These are phyloP conservation scores for Phallusia fumigata DNA, from an alignment of 23 tunicate species.

Conservation along the genomic window DNA sequence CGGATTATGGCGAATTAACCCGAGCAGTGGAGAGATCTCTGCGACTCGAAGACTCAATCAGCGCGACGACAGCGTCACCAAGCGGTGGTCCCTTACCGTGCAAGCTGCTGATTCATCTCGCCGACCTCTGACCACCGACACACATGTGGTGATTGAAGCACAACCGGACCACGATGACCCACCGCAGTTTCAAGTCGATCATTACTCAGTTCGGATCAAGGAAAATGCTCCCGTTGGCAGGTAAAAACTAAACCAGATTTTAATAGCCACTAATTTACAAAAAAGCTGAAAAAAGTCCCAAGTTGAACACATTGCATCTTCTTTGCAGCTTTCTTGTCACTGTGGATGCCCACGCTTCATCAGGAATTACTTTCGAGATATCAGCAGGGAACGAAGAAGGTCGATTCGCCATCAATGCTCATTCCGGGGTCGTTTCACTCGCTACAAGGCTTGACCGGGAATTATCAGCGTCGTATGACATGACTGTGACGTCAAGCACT, in stretches of 20 bases:
- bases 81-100: constrained; percentile 16
- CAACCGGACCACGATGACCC: constrained; percentile 1
- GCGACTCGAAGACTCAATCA: constrained; percentile 6
- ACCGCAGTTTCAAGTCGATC: constrained; percentile 41
- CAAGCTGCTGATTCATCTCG: constrained; percentile 52
- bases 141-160: constrained; percentile 30
- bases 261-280: too few relatives aligned
- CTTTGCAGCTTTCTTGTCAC: constrained; percentile 27
- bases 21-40: constrained; percentile 51
- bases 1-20: constrained; percentile 47
- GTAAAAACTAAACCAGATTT: constrained; percentile 5
- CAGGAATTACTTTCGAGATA: constrained; percentile 43
- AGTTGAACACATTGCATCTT: neutral
- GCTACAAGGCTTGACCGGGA: constrained; percentile 44
- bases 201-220: constrained; percentile 7
- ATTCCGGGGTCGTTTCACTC: constrained; percentile 53
- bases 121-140: constrained; percentile 8
- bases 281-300: too few relatives aligned
- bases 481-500: constrained; percentile 18
- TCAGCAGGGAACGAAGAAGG: constrained; percentile 30
- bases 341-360: constrained; percentile 32
- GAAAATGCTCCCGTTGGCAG: constrained; percentile 51
- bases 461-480: neutral
- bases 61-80: neutral
- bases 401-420: constrained; percentile 40